Conservation (phyloP, 2,888 invertebrate species). For the Ochropleura leucogaster region DNA sequence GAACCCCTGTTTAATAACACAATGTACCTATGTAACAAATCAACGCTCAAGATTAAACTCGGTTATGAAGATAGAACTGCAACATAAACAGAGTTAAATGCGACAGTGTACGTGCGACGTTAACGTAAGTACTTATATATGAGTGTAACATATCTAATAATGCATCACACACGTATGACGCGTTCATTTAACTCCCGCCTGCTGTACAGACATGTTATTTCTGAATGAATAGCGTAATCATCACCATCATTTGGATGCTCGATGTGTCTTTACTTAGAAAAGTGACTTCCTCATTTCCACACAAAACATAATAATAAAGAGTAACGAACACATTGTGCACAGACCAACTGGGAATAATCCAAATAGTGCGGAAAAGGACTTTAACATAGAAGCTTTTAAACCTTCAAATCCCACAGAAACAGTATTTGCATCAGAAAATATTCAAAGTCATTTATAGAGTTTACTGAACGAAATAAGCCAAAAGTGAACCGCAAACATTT, state of each 20-base stretch:
- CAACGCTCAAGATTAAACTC: slow-evolving; percentile 11
- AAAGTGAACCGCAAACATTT: slow-evolving; percentile 69
- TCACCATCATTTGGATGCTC: slow-evolving; percentile 48
- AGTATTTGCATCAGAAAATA: slow-evolving; percentile 53
- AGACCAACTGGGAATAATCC: slow-evolving; percentile 16
- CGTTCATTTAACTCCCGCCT: slow-evolving; percentile 56
- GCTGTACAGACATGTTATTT: slow-evolving; percentile 47
- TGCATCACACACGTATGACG: slow-evolving; percentile 42
- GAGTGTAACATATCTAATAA: slow-evolving; percentile 40
- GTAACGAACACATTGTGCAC: slow-evolving; percentile 38
- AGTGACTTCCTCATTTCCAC: slow-evolving; percentile 39
- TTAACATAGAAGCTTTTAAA: slow-evolving; percentile 36
- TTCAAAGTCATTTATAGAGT: slow-evolving; percentile 59
- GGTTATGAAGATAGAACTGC: slow-evolving; percentile 23
- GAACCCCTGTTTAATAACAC: slow-evolving; percentile 62
- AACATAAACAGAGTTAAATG: slow-evolving; percentile 22
- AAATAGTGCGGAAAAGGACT: background rate
- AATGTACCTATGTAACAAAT: slow-evolving; percentile 18
- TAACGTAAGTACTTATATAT: slow-evolving; percentile 25
- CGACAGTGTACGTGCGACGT: slow-evolving; percentile 30
- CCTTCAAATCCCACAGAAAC: slow-evolving; percentile 27
- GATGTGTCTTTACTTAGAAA: slow-evolving; percentile 37
- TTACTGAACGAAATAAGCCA: slow-evolving; percentile 63
- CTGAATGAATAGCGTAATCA: slow-evolving; percentile 56
- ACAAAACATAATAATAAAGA: slow-evolving; percentile 25